Percentiles rank a stretch among this genome's conserved stretches.
Conservation (phyloP, 2,797 vertebrate genomes). For the Meriones psammophilus region DNA sequence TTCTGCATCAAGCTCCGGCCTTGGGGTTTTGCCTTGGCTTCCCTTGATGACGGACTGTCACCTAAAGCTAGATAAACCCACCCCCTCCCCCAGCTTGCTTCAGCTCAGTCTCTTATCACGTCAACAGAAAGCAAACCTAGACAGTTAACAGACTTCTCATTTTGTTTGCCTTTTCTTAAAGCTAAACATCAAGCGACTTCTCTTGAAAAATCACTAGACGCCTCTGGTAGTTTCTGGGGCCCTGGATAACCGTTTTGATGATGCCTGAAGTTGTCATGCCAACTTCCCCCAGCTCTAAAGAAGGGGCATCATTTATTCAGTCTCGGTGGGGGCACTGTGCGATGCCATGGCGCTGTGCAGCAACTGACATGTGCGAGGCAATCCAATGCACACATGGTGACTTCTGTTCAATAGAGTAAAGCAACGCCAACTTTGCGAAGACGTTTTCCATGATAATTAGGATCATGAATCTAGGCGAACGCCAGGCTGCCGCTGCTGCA, state of each 20-base stretch:
- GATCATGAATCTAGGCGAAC: background rate
- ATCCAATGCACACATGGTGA: background rate
- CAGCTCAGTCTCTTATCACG: background rate
- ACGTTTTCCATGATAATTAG: background rate
- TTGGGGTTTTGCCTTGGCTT: background rate
- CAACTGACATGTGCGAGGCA: background rate
- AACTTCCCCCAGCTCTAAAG: background rate
- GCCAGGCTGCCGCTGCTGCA: background rate
- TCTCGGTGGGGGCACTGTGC: background rate
- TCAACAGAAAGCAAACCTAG: background rate
- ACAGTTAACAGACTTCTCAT: conserved; percentile 43
- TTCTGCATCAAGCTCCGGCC: background rate
- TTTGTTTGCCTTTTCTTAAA: conserved; percentile 54
- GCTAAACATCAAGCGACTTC: background rate
- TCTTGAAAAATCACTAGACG: conserved; percentile 18
- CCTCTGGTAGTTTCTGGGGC: background rate
- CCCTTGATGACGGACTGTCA: background rate
- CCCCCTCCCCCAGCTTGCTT: background rate
- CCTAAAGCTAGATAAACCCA: background rate
- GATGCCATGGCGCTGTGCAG: background rate
- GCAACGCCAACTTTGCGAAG: background rate
- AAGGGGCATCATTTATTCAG: background rate
- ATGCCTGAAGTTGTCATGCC: background rate
- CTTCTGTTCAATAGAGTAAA: background rate
- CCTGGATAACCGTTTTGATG: background rate